Evolutionary conservation across 1,140 invertebrate species (phyloP).

Genomic region (Drosophila kurseongensis): DNA sequence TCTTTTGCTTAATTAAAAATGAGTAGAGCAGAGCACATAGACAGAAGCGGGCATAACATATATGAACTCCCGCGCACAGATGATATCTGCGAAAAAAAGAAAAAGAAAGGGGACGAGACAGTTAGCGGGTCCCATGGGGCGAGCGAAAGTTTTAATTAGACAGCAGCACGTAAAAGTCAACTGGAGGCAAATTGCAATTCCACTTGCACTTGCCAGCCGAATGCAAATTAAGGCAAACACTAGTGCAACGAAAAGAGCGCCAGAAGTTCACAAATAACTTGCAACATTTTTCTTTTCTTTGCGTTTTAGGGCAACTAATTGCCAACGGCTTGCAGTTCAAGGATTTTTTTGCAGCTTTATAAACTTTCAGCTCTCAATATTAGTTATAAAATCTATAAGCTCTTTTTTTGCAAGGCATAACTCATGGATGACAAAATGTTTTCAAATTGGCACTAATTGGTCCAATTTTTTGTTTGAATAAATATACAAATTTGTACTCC

Average conservation of each 20-base stretch:
- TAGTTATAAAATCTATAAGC: not conserved
- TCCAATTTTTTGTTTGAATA: not conserved
- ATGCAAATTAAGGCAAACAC: conserved; percentile 68
- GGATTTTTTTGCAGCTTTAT: not conserved
- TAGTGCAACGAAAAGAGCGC: conserved; percentile 28
- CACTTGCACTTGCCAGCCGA: conserved; percentile 55
- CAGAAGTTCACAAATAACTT: conserved; percentile 27
- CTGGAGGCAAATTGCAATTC: conserved; percentile 74
- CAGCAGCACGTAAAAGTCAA: conserved; percentile 75
- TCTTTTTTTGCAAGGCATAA: not conserved
- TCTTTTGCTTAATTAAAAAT: conserved; percentile 82
- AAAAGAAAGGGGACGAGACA: conserved; percentile 14
- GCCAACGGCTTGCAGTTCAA: conserved; percentile 15
- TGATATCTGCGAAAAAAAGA: conserved; percentile 15
- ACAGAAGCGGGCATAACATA: conserved; percentile 1
- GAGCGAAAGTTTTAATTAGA: conserved; percentile 78
- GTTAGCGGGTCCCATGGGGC: conserved; percentile 30
- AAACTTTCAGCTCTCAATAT: not conserved
- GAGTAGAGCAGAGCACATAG: conserved; percentile 58
- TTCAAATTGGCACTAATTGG: not conserved
- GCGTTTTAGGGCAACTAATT: conserved; percentile 33
- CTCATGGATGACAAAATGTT: not conserved
- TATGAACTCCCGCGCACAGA: conserved; percentile 22
- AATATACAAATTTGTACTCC: not conserved
- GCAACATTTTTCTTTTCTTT: conserved; percentile 24